Evolutionary conservation across 2,888 invertebrate genomes (phyloP), one percentile per base, ranked within the genome.

Genomic region (Drosophila lutescens): DNA sequence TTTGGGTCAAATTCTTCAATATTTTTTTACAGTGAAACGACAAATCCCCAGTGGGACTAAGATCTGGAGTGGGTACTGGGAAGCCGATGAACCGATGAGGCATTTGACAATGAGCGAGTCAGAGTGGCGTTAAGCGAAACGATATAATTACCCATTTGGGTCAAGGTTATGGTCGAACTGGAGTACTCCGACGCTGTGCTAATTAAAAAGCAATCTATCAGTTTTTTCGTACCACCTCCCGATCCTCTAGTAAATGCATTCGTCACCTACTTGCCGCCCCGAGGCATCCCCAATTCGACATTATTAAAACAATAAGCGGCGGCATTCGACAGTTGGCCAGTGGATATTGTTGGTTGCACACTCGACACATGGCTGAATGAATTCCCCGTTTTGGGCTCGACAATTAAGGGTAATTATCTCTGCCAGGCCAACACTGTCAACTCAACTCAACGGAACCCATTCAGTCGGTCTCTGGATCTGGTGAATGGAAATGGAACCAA

Each of bases 191-290:
- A 40, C 38, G 23, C 59, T 51, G 38, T 49, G 76, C 79, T 82
- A 87, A 90, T 90, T 90, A 90, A 88, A 90, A 89, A 83, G 59
- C 80, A 76, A 90, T 90, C 87, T 84, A 89, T 89, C 85, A 87
- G 32, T 23, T 15, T 36, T 56, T 17, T 43, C 56, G 58, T 55
- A 32, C 9, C 46, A 40, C 43, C 47, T 54, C 36, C 50, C 15
- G 54, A 51, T 55, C 55, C 55, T 43, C 69, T 38, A 17, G 41
- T 20, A 65, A 78, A 79, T 77, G 76, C 76, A 86, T 63, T 84
- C 74, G 61, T 44, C 82, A 75, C 76, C 83, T 76, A 74, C 57
- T 55, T 67, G 71, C 59, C 38, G 46, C 57, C 68, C 47, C 6
- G 43, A 57, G 60, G 62, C 53, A 59, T 63, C 65, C 72, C 54